These are phyloP conservation scores for Pseudopipra pipra DNA, from an alignment of 2,113 vertebrate genomes.

Conservation along the genomic window DNA sequence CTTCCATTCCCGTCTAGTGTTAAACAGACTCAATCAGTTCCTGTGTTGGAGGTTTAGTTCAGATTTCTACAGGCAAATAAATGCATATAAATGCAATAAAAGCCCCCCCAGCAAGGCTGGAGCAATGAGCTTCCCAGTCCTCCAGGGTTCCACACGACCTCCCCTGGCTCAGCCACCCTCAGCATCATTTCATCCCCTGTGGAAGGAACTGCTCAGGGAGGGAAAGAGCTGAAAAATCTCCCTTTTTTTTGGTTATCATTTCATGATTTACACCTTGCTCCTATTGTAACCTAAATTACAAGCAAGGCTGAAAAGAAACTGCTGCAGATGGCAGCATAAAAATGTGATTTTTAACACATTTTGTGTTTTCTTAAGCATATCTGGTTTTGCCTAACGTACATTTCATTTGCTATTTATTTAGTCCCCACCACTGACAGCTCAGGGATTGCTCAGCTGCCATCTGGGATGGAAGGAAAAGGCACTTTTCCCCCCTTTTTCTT, in stretches of 20 bases:
- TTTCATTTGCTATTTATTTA: neutral
- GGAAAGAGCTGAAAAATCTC: neutral
- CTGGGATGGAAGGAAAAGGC: neutral
- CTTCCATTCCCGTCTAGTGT: fast-evolving
- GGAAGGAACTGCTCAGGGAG: neutral
- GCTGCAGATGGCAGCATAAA: conserved; percentile 16
- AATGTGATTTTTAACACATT: neutral
- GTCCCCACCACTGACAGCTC: neutral
- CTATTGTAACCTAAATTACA: neutral
- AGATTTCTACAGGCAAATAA: neutral
- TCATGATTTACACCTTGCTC: neutral
- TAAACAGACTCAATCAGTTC: neutral
- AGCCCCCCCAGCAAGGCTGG: neutral
- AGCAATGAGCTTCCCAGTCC: neutral
- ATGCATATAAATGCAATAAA: neutral
- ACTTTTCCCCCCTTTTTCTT: neutral
- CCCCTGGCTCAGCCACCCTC: neutral
- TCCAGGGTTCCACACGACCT: neutral
- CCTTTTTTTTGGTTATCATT: neutral
- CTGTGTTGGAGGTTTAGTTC: fast-evolving
- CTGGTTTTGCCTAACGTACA: conserved; percentile 6
- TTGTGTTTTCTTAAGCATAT: neutral
- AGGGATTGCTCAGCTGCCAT: neutral
- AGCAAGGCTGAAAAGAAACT: neutral
- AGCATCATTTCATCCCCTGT: fast-evolving